Conservation (phyloP, 2,888 invertebrate genomes). For the Clanis bilineata region DNA sequence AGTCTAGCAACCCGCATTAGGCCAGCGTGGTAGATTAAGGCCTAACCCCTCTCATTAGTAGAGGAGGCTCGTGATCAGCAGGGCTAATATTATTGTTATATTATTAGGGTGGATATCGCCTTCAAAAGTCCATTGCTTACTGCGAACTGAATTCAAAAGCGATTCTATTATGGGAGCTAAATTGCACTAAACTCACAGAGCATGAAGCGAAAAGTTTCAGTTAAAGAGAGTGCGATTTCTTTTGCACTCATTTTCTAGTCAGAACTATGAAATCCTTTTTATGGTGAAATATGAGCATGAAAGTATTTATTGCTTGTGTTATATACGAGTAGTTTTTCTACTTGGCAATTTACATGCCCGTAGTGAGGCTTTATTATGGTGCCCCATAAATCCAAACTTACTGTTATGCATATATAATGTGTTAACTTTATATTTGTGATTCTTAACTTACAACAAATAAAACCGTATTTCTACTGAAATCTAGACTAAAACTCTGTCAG, state of each 20-base stretch:
- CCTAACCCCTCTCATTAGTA: too few relatives aligned
- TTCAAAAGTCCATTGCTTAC: slow-evolving; percentile 16
- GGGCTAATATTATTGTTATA: too few relatives aligned
- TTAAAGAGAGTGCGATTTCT: slow-evolving; percentile 41
- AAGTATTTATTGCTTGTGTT: slow-evolving; percentile 3
- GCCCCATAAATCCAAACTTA: background rate
- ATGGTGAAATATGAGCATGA: slow-evolving; percentile 8
- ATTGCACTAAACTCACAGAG: slow-evolving; percentile 55
- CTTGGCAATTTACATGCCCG: slow-evolving; percentile 1
- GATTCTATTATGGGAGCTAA: slow-evolving; percentile 57
- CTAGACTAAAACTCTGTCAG: background rate
- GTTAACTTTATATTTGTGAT: background rate
- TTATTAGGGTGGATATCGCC: too few relatives aligned
- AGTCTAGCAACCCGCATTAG: too few relatives aligned
- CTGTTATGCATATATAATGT: background rate
- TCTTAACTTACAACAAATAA: background rate
- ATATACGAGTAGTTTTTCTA: background rate
- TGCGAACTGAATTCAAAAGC: slow-evolving; percentile 26
- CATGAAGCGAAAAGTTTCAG: slow-evolving; percentile 58
- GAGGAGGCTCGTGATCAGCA: too few relatives aligned
- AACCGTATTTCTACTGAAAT: background rate
- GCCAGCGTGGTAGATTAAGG: too few relatives aligned
- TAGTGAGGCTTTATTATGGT: background rate
- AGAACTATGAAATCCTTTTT: slow-evolving; percentile 21
- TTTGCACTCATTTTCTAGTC: slow-evolving; percentile 33